Percentiles rank a stretch among this genome's conserved stretches.
These are phyloP conservation scores for Autographa pulchrina DNA, from an alignment of 2,888 invertebrate genomes.

Conservation along the genomic window DNA sequence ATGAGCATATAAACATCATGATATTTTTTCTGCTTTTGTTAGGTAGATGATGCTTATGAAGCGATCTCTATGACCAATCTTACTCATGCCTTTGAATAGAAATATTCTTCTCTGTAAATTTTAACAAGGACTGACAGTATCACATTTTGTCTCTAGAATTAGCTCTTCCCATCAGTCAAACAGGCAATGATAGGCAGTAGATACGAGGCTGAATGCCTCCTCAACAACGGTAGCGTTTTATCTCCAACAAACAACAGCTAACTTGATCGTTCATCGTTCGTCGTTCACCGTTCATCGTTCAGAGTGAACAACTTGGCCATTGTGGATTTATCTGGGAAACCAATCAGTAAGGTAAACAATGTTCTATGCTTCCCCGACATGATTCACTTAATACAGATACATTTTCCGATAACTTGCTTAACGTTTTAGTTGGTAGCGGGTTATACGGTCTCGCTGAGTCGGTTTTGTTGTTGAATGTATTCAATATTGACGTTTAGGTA, in stretches of 20 bases:
- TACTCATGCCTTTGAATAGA: too few species aligned
- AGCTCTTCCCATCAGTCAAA: slow-evolving; percentile 48
- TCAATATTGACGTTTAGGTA: not conserved
- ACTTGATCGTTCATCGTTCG: slow-evolving; percentile 60
- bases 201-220: slow-evolving; percentile 52
- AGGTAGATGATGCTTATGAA: too few species aligned
- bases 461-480: not conserved
- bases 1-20: too few species aligned
- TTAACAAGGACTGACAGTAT: not conserved
- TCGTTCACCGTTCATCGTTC: slow-evolving; percentile 47
- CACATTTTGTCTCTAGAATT: slow-evolving; percentile 30
- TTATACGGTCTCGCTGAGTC: slow-evolving; percentile 21
- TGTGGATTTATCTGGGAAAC: slow-evolving; percentile 65
- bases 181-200: slow-evolving; percentile 36
- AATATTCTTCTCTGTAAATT: not conserved
- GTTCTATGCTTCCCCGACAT: slow-evolving; percentile 58
- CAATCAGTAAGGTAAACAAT: slow-evolving; percentile 72
- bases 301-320: slow-evolving; percentile 54
- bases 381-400: slow-evolving; percentile 55
- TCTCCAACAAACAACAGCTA: slow-evolving; percentile 61
- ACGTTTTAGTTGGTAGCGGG: slow-evolving; percentile 38
- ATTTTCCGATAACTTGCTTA: slow-evolving; percentile 47
- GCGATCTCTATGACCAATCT: too few species aligned
- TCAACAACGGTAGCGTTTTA: slow-evolving; percentile 50
- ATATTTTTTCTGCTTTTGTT: too few species aligned